Evolutionary conservation across 2,113 vertebrate genomes (phyloP).

Genomic region (Riparia riparia): DNA sequence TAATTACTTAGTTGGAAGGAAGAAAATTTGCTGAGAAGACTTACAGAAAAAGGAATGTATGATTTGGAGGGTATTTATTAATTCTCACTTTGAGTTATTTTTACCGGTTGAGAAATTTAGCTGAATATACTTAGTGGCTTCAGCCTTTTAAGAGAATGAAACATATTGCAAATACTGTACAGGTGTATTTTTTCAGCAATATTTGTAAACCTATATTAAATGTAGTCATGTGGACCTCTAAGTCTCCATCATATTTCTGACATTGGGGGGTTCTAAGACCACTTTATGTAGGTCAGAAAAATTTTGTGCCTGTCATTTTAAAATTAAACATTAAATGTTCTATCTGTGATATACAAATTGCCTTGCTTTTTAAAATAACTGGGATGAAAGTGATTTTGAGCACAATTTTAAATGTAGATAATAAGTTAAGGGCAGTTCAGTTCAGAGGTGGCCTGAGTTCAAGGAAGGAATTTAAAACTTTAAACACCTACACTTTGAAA

Average conservation of each 20-base stretch:
- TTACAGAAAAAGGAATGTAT: not conserved
- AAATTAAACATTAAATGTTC: not conserved
- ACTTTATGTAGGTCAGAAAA: not conserved
- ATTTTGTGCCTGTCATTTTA: not conserved
- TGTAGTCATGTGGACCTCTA: not conserved
- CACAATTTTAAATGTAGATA: not conserved
- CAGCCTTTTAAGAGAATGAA: not conserved
- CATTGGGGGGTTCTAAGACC: not conserved
- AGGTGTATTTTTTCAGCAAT: not conserved
- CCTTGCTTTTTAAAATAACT: not conserved
- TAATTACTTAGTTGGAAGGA: constrained; percentile 2
- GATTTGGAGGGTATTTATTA: not conserved
- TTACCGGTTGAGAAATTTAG: not conserved
- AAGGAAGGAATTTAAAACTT: not conserved
- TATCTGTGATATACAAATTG: not conserved
- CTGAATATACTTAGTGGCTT: not conserved
- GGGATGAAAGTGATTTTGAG: not conserved
- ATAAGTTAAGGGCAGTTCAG: not conserved
- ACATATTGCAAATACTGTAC: not conserved
- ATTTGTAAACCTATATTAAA: not conserved
- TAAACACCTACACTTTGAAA: not conserved
- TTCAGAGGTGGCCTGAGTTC: not conserved
- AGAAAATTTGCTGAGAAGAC: constrained; percentile 15
- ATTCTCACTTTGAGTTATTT: constrained; percentile 6
- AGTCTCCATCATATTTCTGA: not conserved